Base-by-base conservation (phyloP, 2,113 vertebrate species). In the Bostrychus sinensis region DNA sequence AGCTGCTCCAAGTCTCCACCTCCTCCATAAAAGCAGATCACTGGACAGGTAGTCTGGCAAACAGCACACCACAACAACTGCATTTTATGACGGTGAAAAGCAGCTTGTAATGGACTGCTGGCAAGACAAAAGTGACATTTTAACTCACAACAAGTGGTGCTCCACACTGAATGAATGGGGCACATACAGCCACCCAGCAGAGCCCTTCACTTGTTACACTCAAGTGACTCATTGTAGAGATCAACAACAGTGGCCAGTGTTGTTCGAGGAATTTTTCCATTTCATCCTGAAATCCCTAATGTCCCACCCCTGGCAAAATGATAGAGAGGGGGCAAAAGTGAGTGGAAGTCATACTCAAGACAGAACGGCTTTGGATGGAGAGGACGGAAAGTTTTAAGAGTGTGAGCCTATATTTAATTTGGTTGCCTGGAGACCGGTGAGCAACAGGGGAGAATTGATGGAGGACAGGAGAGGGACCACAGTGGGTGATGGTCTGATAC, bases 321-420 rank as follows among this genome's bases (percentile, higher is more conserved):
- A 67, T 57, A 45, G 58, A 73, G 72, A 71, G 61, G 48, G 39
- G 36, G 41, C 12, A 51, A 32, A 65, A 22, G 45, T 59, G 66
- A 60, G 57, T 32, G 41, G 75, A 43, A 45, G 55, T 46, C 30
- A 70, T 20, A 56, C 73, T 25, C 26, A 61, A 65, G 87, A 86
- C 75, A 86, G 84, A 86, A 81, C 81, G 72, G 74, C 79, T 84
- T 86, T 91, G 87, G 89, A 91, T 82, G 70, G 75, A 88, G 81
- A 82, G 70, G 86, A 89, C 70, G 90, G 91, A 93, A 93, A 93
- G 82, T 91, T 86, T 85, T 72, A 71, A 88, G 83, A 85, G 87
- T 68, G 78, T 43, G 54, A 75, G 75, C 78, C 90, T 92, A 92
- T 93, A 91, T 93, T 93, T 93, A 92, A 93, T 91, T 81, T 39